phyloP scores from a whole-genome alignment of 2,113 vertebrate species.

The Haliaeetus leucogaster region DNA sequence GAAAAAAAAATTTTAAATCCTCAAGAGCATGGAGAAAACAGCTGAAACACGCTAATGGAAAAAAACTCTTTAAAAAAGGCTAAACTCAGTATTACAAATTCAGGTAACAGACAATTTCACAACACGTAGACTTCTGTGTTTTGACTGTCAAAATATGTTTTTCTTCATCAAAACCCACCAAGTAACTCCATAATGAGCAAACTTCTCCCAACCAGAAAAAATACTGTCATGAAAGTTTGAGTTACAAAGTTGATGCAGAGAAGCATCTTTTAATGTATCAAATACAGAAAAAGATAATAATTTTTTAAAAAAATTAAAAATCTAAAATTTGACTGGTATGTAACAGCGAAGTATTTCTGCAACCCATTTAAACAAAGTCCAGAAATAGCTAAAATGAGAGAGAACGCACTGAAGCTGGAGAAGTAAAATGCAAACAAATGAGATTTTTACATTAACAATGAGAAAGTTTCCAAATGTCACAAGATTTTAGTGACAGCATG shows the following conservation, averaged over 20 bases:
- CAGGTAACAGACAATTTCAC: neutral
- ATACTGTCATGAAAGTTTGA: neutral
- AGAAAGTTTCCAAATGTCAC: neutral
- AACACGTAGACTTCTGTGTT: neutral
- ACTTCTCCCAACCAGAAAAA: neutral
- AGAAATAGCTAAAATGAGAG: neutral
- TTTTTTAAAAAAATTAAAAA: no score
- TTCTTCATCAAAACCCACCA: neutral
- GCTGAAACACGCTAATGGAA: neutral
- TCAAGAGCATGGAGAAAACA: neutral
- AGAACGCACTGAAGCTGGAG: neutral
- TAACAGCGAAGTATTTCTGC: neutral
- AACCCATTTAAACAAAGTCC: neutral
- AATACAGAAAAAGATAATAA: neutral
- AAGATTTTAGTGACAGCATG: neutral
- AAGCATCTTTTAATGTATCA: neutral
- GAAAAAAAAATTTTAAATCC: neutral
- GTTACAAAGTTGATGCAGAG: neutral
- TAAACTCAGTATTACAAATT: neutral
- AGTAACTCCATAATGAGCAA: neutral
- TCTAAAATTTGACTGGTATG: neutral
- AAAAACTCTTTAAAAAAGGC: neutral
- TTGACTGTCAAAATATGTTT: neutral
- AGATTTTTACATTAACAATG: neutral
- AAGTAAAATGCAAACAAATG: neutral